Percentiles rank a stretch among this genome's conserved stretches.
Conservation (phyloP, 2,797 vertebrate genomes). For the Varecia variegata region DNA sequence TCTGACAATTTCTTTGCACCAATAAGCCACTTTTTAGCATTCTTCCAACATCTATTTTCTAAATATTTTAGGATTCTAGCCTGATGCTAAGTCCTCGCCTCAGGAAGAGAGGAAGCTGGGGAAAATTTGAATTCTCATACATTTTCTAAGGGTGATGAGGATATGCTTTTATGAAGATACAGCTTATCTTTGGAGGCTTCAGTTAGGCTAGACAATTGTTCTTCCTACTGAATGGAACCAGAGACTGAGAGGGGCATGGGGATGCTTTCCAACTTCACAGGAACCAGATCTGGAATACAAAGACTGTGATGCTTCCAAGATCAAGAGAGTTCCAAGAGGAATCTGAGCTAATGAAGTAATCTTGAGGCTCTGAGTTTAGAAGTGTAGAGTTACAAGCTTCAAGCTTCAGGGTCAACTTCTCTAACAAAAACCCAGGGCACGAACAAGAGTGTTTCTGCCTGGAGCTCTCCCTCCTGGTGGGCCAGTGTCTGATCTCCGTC, state of each 20-base stretch:
- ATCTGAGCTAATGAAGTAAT: background rate
- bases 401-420: background rate
- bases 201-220: background rate
- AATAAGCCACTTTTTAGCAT: background rate
- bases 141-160: background rate
- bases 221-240: background rate
- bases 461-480: background rate
- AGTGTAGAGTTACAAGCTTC: background rate
- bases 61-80: background rate
- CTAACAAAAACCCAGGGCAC: background rate
- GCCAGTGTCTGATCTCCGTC: background rate
- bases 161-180: background rate
- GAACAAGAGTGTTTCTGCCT: background rate
- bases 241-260: background rate
- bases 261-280: background rate
- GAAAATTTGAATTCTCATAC: background rate
- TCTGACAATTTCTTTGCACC: background rate
- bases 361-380: background rate
- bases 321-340: background rate
- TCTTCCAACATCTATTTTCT: background rate
- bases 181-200: background rate
- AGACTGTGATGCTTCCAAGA: background rate
- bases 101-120: background rate
- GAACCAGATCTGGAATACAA: background rate
- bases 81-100: background rate